Evolutionary conservation across 2,888 invertebrate species (phyloP).

Genomic region (Masnerella sp.): DNA sequence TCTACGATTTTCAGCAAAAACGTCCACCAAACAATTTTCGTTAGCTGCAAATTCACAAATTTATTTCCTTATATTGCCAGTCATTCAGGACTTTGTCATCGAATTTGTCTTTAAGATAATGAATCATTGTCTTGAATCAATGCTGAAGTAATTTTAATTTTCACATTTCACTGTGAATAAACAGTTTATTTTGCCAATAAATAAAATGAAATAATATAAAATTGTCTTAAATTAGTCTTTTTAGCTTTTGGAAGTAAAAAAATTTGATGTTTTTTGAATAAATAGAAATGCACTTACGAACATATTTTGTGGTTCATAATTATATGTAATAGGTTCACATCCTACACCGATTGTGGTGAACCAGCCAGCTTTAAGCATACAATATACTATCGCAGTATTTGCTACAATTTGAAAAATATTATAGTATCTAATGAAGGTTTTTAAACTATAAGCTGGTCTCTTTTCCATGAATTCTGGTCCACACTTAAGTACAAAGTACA

Average conservation of each 20-base stretch:
- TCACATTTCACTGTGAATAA: no score
- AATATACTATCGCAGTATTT: slow-evolving; percentile 63
- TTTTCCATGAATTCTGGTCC: slow-evolving; percentile 85
- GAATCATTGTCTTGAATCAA: not conserved
- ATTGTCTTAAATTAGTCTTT: no score
- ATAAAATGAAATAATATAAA: no score
- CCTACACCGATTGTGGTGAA: slow-evolving; percentile 80
- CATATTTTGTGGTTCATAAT: slow-evolving; percentile 78
- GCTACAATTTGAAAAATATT: slow-evolving; percentile 84
- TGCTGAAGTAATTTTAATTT: no score
- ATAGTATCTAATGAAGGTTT: slow-evolving; percentile 84
- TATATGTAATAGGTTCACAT: slow-evolving; percentile 85
- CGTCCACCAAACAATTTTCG: slow-evolving; percentile 80
- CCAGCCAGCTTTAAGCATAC: slow-evolving; percentile 80
- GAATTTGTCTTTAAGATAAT: no score
- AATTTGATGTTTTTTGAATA: no score
- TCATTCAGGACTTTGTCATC: no score
- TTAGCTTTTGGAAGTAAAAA: no score
- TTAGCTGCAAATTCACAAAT: slow-evolving; percentile 64
- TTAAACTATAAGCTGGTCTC: slow-evolving; percentile 83
- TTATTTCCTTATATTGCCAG: not conserved
- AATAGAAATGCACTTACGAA: slow-evolving; percentile 12
- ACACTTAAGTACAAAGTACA: slow-evolving; percentile 80
- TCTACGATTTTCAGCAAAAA: slow-evolving; percentile 82
- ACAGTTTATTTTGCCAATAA: no score